Conservation (phyloP, 2,797 vertebrate species). For the Gymnoscopelus braueri region DNA sequence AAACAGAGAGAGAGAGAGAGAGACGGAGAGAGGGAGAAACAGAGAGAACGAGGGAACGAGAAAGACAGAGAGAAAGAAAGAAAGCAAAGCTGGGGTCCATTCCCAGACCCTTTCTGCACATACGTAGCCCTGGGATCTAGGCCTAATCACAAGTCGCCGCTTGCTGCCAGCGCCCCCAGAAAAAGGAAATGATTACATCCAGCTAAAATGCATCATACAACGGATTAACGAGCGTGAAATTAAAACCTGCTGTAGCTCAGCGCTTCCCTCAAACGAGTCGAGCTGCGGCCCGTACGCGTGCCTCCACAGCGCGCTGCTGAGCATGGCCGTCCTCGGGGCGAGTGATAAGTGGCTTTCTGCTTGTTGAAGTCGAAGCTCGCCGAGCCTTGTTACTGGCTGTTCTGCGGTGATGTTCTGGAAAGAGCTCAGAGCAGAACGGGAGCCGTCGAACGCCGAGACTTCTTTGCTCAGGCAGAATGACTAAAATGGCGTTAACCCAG, state of each 20-base stretch:
- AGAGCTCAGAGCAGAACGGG: constrained; percentile 52
- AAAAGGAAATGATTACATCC: constrained; percentile 87
- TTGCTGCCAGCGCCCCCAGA: constrained; percentile 78
- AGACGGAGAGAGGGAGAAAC: constrained; percentile 5
- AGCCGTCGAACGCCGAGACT: constrained; percentile 50
- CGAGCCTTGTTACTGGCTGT: constrained; percentile 17
- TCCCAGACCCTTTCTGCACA: constrained; percentile 70
- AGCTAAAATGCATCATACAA: constrained; percentile 82
- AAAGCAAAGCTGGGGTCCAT: constrained; percentile 63
- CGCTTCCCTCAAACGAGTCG: constrained; percentile 13
- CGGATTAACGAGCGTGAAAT: constrained; percentile 83
- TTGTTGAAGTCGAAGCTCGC: constrained; percentile 29
- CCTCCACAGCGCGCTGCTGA: too few species aligned
- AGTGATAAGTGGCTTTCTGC: constrained; percentile 55
- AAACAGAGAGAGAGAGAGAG: background rate
- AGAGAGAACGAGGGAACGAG: constrained; percentile 1
- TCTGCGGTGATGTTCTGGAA: constrained; percentile 51
- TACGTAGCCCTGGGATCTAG: constrained; percentile 74
- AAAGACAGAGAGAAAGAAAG: constrained; percentile 1
- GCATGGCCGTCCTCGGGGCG: background rate
- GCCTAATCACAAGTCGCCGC: constrained; percentile 74
- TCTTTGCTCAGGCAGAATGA: constrained; percentile 33
- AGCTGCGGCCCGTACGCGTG: constrained; percentile 20
- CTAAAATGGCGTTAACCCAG: constrained; percentile 40
- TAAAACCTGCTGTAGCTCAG: constrained; percentile 76